Conservation (phyloP, 2,113 vertebrate genomes). For the Triplophysa rosa region DNA sequence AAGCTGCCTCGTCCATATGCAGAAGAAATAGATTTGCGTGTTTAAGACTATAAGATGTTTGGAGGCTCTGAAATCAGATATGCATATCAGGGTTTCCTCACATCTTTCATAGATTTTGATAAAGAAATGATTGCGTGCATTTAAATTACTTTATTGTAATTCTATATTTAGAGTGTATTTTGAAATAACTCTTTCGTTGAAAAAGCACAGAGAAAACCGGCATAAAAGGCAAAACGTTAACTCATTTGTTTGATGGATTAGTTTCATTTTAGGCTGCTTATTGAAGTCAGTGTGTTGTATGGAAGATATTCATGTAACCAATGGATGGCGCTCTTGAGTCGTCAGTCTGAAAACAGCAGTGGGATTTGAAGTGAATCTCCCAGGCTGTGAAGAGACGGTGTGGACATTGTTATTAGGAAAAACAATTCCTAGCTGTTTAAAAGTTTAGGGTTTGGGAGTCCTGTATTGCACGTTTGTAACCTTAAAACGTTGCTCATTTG, state of each 20-base stretch:
- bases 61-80: not conserved
- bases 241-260: constrained; percentile 8
- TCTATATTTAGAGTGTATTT: not conserved
- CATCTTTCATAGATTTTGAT: not conserved
- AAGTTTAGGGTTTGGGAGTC: not conserved
- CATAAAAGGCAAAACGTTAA: not conserved
- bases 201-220: not conserved
- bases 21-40: not conserved
- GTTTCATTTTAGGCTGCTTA: not conserved
- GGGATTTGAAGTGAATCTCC: not conserved
- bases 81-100: not conserved
- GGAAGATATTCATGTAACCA: constrained; percentile 40
- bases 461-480: constrained; percentile 10
- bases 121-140: not conserved
- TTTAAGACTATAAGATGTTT: not conserved
- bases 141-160: not conserved
- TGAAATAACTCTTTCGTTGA: not conserved
- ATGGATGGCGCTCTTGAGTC: constrained; percentile 75
- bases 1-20: not conserved
- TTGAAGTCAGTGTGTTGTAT: not conserved
- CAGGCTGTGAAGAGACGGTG: not conserved
- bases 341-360: constrained; percentile 31
- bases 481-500: constrained; percentile 56
- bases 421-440: not conserved
- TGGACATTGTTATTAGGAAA: not conserved